Percentiles rank a stretch among this genome's conserved stretches.
phyloP scores from a whole-genome alignment of 2,113 vertebrate species.

The Rana temporaria region DNA sequence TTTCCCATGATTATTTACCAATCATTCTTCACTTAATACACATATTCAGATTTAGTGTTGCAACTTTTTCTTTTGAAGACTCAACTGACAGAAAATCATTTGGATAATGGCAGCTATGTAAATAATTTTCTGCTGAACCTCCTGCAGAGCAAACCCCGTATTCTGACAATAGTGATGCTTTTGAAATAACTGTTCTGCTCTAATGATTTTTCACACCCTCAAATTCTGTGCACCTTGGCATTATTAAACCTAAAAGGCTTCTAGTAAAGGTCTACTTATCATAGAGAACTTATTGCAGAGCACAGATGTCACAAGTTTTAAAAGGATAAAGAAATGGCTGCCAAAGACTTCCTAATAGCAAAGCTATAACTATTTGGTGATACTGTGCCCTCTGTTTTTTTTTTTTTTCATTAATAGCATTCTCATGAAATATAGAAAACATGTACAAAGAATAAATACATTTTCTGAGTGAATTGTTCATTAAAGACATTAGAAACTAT shows the following conservation, averaged over 20 bases:
- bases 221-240: slow-evolving; percentile 41
- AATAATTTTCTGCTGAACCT: slow-evolving; percentile 52
- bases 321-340: slow-evolving; percentile 6
- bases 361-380: not conserved
- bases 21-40: slow-evolving; percentile 44
- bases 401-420: not conserved
- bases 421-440: not conserved
- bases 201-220: slow-evolving; percentile 49
- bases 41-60: slow-evolving; percentile 36
- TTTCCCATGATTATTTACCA: slow-evolving; percentile 38
- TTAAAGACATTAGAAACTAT: not conserved
- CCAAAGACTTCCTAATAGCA: not conserved
- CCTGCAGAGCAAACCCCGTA: slow-evolving; percentile 34
- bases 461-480: not conserved
- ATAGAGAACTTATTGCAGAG: slow-evolving; percentile 35
- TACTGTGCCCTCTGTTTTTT: slow-evolving; percentile 7
- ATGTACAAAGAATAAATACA: not conserved
- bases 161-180: slow-evolving; percentile 48
- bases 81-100: slow-evolving; percentile 49
- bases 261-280: slow-evolving; percentile 34
- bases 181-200: slow-evolving; percentile 25
- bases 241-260: slow-evolving; percentile 41
- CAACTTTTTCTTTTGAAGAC: slow-evolving; percentile 43
- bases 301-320: slow-evolving; percentile 22
- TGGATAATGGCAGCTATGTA: slow-evolving; percentile 54